Evolutionary conservation across 2,797 vertebrate species (phyloP), one percentile per base, ranked within the genome.

Genomic region (Danio jaintianensis): DNA sequence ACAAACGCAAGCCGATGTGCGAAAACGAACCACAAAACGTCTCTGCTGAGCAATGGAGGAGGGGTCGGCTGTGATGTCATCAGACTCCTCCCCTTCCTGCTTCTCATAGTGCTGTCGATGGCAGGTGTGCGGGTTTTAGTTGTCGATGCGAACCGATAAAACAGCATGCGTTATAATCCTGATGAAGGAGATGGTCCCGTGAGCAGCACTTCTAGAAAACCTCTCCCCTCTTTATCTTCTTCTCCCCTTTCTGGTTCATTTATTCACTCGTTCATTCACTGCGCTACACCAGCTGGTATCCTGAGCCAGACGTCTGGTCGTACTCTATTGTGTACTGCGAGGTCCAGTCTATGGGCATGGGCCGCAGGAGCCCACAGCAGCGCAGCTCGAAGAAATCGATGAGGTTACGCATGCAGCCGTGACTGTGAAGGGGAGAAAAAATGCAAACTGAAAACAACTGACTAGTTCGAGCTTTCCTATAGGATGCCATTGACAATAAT

Each of bases 331-430:
- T 96, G 89, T 96, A 98, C 93, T 99, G 98, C 79, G 95, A 93
- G 88, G 98, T 99, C 98, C 98, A 99, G 95, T 99, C 98, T 91
- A 98, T 95, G 7, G 94, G 85, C 87, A 96, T 94, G 69, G 97
- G 98, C 86, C 97, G 96, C 90, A 99, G 95, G 87, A 99, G 95
- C 86, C 97, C 98, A 85, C 97, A 99, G 94, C 98, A 99, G 93
- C 97, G 96, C 92, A 97, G 94, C 95, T 98, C 97, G 87, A 99
- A 99, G 96, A 99, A 99, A 92, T 99, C 97, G 89, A 98, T 96
- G 90, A 98, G 92, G 92, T 99, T 99, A 89, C 98, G 92, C 91
- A 98, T 84, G 91, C 98, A 99, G 85, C 98, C 98, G 12, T 98
- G 98, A 92, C 98, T 99, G 84, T 12, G 29, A 11, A 1, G 1